Conservation (phyloP, 2,888 invertebrate genomes). For the Junonia oenone region DNA sequence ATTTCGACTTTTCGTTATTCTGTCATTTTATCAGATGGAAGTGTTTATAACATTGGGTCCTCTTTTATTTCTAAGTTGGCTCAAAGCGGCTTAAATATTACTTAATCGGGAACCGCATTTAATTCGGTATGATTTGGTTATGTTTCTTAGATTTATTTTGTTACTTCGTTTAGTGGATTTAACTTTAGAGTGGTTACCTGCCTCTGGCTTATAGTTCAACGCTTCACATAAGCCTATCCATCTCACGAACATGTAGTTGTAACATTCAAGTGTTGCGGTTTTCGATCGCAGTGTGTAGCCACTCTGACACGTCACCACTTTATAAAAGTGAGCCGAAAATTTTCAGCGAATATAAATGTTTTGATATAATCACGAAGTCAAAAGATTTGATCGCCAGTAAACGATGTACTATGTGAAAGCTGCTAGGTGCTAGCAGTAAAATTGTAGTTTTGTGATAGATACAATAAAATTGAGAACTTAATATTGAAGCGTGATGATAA, state of each 20-base stretch:
- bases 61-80: conserved; percentile 39
- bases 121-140: conserved; percentile 55
- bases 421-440: conserved; percentile 77
- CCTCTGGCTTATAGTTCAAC: not conserved
- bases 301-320: conserved; percentile 38
- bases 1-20: not conserved
- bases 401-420: conserved; percentile 55
- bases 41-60: conserved; percentile 14
- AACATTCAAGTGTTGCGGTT: too few relatives aligned
- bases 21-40: conserved; percentile 25
- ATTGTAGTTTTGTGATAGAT: conserved; percentile 74
- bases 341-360: conserved; percentile 34
- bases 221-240: not conserved
- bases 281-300: conserved; percentile 13
- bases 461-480: conserved; percentile 67
- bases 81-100: conserved; percentile 63
- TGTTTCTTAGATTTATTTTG: conserved; percentile 58
- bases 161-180: conserved; percentile 34
- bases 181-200: conserved; percentile 16
- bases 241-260: too few relatives aligned
- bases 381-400: conserved; percentile 52
- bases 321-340: conserved; percentile 43
- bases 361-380: conserved; percentile 51
- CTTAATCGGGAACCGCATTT: conserved; percentile 59
- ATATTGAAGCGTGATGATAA: conserved; percentile 35